phyloP scores from a whole-genome alignment of 2,888 invertebrate species.

The Alentia gelatinosa region DNA sequence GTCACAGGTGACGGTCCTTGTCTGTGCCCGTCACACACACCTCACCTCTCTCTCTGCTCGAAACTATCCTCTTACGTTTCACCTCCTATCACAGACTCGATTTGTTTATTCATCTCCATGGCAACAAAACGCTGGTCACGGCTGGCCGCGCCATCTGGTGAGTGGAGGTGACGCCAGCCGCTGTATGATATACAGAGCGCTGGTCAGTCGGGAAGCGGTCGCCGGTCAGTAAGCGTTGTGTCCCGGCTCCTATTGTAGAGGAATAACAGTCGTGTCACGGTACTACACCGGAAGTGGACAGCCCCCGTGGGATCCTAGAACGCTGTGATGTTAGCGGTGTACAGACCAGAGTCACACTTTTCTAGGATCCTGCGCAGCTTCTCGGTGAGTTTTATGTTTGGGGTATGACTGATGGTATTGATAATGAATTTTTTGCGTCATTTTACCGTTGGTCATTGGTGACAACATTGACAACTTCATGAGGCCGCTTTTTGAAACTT shows the following conservation, averaged over 20 bases:
- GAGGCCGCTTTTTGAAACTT: too few relatives aligned
- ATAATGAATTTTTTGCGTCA: too few relatives aligned
- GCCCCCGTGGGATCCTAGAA: background rate
- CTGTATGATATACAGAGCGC: background rate
- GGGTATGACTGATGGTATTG: too few relatives aligned
- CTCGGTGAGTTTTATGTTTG: background rate
- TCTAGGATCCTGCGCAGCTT: background rate
- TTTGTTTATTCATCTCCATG: background rate
- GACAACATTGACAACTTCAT: too few relatives aligned
- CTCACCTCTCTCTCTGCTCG: background rate
- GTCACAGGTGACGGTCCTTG: too few relatives aligned
- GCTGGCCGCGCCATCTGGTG: constrained; percentile 25
- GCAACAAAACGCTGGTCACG: background rate
- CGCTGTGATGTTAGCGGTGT: background rate
- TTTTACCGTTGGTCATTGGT: too few relatives aligned
- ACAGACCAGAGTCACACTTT: background rate
- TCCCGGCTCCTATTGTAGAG: background rate
- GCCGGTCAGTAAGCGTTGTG: background rate
- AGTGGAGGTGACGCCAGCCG: background rate
- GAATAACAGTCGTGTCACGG: background rate
- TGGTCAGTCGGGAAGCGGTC: background rate
- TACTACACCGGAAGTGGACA: background rate
- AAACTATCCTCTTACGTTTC: background rate
- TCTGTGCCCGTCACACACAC: background rate
- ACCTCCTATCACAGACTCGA: background rate